These are phyloP conservation scores for Drosophila repletoides DNA, from an alignment of 1,140 invertebrate genomes.

Conservation along the genomic window DNA sequence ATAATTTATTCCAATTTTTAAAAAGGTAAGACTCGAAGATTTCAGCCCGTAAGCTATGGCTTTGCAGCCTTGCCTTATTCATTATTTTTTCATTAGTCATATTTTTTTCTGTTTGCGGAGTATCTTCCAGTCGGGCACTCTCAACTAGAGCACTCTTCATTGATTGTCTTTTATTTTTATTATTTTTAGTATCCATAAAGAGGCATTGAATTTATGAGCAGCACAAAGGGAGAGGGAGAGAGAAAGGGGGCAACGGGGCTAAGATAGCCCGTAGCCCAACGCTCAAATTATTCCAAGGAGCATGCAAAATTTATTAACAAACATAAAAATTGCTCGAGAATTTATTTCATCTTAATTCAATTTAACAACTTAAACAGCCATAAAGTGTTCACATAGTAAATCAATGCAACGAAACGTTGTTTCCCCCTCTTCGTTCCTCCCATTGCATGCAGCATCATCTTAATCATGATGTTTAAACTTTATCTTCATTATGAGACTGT, in stretches of 20 bases:
- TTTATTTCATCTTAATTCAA: slow-evolving; percentile 82
- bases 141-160: too few relatives aligned
- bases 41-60: too few relatives aligned
- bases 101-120: too few relatives aligned
- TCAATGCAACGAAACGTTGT: slow-evolving; percentile 57
- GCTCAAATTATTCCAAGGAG: slow-evolving; percentile 74
- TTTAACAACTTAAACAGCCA: slow-evolving; percentile 82
- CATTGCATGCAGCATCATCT: slow-evolving; percentile 48
- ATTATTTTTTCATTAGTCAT: too few relatives aligned
- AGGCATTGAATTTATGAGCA: slow-evolving; percentile 29
- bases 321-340: slow-evolving; percentile 78
- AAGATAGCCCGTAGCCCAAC: slow-evolving; percentile 39
- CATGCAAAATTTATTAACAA: slow-evolving; percentile 82
- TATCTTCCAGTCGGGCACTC: too few relatives aligned
- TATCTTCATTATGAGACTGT: slow-evolving; percentile 6
- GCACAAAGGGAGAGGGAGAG: slow-evolving; percentile 1
- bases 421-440: slow-evolving; percentile 29
- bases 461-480: slow-evolving; percentile 41
- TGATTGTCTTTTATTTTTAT: too few relatives aligned
- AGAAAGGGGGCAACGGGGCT: background rate
- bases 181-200: slow-evolving; percentile 50
- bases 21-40: too few relatives aligned
- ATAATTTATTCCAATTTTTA: too few relatives aligned
- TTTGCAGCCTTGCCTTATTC: too few relatives aligned
- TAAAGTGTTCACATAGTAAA: slow-evolving; percentile 82